phyloP scores from a whole-genome alignment of 2,888 invertebrate genomes.

The Aricia artaxerxes region DNA sequence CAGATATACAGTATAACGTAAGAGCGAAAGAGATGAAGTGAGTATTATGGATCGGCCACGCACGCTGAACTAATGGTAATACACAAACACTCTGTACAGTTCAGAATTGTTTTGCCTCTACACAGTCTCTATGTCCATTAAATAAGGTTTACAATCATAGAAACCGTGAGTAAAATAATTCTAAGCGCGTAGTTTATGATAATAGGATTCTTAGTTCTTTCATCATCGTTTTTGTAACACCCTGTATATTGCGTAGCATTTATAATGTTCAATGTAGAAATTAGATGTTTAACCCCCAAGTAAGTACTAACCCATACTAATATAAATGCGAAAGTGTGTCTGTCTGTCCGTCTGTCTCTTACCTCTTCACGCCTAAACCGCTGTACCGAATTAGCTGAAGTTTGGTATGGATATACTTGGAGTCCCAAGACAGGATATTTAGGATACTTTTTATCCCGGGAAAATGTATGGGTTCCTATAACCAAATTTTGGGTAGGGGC shows the following conservation, averaged over 20 bases:
- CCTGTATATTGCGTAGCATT: background rate
- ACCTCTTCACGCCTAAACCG: too few relatives aligned
- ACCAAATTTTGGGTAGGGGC: too few relatives aligned
- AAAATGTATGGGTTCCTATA: too few relatives aligned
- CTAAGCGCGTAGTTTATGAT: background rate
- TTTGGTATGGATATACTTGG: too few relatives aligned
- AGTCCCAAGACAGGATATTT: too few relatives aligned
- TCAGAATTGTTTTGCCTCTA: background rate
- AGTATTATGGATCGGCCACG: conserved; percentile 44
- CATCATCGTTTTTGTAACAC: conserved; percentile 22
- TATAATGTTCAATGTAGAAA: background rate
- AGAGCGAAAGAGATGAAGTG: conserved; percentile 37
- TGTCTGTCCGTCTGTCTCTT: too few relatives aligned
- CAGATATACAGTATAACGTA: conserved; percentile 32
- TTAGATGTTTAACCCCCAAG: too few relatives aligned
- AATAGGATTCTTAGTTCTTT: conserved; percentile 17
- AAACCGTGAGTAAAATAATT: background rate
- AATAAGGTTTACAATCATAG: background rate
- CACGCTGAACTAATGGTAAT: conserved; percentile 40
- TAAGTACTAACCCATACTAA: too few relatives aligned
- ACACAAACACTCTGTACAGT: conserved; percentile 31
- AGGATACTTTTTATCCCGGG: too few relatives aligned
- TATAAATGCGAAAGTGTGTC: background rate
- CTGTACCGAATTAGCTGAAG: too few relatives aligned
- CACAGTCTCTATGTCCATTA: background rate